phyloP scores from a whole-genome alignment of 2,888 invertebrate genomes.

The Physocephala rufipes region DNA sequence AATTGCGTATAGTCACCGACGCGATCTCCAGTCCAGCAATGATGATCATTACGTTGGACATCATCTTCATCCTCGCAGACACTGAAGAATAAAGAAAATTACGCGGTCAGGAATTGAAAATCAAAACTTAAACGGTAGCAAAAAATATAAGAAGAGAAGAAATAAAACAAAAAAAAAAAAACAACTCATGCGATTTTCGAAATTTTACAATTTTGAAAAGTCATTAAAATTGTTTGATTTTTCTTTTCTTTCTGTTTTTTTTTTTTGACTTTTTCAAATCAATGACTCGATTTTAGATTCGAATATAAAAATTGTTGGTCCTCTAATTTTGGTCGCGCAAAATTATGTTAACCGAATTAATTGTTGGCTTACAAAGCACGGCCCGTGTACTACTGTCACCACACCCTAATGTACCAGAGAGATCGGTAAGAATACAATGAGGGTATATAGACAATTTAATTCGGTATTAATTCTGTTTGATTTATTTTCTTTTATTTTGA shows the following conservation, averaged over 20 bases:
- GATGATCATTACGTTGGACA: slow-evolving; percentile 59
- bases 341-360: slow-evolving; percentile 42
- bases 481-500: not conserved
- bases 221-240: not conserved
- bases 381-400: slow-evolving; percentile 38
- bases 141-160: too few species aligned
- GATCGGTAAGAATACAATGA: not conserved
- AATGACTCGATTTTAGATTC: slow-evolving; percentile 19
- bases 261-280: not conserved
- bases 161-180: too few species aligned
- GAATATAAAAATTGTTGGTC: not conserved
- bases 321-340: slow-evolving; percentile 15
- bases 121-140: too few species aligned
- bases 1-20: slow-evolving; percentile 64
- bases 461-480: not conserved
- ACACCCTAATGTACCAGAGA: not conserved
- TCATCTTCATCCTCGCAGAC: slow-evolving; percentile 64
- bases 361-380: slow-evolving; percentile 28
- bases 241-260: not conserved
- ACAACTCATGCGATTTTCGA: too few species aligned
- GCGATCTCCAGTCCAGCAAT: slow-evolving; percentile 66
- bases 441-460: not conserved
- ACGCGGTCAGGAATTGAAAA: not conserved
- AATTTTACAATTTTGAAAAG: too few species aligned
- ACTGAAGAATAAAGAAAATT: slow-evolving; percentile 47